These are phyloP conservation scores for Drosophila niveifrons DNA, from an alignment of 2,888 invertebrate genomes.

Conservation along the genomic window DNA sequence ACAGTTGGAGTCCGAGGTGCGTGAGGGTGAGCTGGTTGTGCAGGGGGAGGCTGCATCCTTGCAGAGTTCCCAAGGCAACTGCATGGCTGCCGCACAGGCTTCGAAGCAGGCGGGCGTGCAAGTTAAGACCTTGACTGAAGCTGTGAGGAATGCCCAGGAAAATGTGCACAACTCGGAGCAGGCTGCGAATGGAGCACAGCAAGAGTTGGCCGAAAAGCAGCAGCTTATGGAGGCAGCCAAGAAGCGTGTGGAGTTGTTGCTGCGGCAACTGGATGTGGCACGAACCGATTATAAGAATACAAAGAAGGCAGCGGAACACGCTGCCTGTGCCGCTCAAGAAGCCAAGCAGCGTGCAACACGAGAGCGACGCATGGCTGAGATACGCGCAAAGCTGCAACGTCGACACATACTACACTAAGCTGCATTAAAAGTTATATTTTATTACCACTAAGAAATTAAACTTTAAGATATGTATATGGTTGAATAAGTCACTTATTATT, in stretches of 20 bases:
- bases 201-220: slow-evolving; percentile 88
- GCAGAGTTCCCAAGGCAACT: slow-evolving; percentile 88
- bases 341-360: slow-evolving; percentile 86
- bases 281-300: slow-evolving; percentile 88
- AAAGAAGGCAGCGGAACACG: slow-evolving; percentile 89
- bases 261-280: slow-evolving; percentile 88
- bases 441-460: not conserved
- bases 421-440: not conserved
- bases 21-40: slow-evolving; percentile 88
- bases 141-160: slow-evolving; percentile 86
- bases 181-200: slow-evolving; percentile 87
- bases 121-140: slow-evolving; percentile 86
- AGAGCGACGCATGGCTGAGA: slow-evolving; percentile 52
- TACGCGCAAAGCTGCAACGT: slow-evolving; percentile 26
- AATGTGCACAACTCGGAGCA: slow-evolving; percentile 88
- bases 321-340: slow-evolving; percentile 89
- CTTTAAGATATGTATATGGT: not conserved
- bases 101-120: slow-evolving; percentile 88
- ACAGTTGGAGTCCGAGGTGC: slow-evolving; percentile 89
- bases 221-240: slow-evolving; percentile 89
- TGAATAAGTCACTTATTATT: slow-evolving; percentile 1
- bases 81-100: slow-evolving; percentile 88
- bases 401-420: not conserved
- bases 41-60: slow-evolving; percentile 88
- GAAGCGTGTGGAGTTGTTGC: slow-evolving; percentile 88